Base-by-base conservation (phyloP, 2,797 vertebrate genomes). In the Enteromius anoplus region DNA sequence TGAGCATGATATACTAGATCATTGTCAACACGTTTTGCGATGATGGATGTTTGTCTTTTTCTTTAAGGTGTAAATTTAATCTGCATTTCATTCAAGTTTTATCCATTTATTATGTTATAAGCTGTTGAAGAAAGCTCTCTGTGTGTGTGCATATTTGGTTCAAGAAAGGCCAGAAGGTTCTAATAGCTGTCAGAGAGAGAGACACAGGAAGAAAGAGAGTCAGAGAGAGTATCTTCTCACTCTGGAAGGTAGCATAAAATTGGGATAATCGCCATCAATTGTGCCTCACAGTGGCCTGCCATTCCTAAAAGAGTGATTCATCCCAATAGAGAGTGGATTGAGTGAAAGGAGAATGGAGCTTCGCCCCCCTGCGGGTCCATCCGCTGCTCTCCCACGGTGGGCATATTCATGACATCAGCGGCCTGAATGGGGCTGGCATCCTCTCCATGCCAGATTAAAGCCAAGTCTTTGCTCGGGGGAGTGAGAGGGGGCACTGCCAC, bases 271-370 rank as follows among this genome's bases (percentile, higher is more conserved):
- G 92, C 91, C 84, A 93, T 94, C 93, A 92, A 94, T 95, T 95
- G 95, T 93, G 88, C 85, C 78, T 89, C 91, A 95, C 94, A 95
- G 95, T 92, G 90, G 90, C 87, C 89, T 89, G 91, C 90, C 77
- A 92, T 92, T 93, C 93, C 89, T 94, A 90, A 95, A 94, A 95
- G 94, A 94, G 93, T 94, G 93, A 95, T 95, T 95, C 94, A 95
- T 95, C 90, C 91, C 90, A 90, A 89, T 91, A 92, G 92, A 93
- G 90, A 92, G 92, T 85, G 88, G 89, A 88, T 87, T 89, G 91
- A 89, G 88, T 88, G 87, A 71, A 79, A 78, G 82, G 77, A 88
- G 80, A 90, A 86, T 71, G 80, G 65, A 53, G 49, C 73, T 64
- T 84, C 29, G 68, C 76, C 71, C 83, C 55, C 76, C 82, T 85